phyloP scores from a whole-genome alignment of 2,113 vertebrate genomes.

The Semnornis frantzii region DNA sequence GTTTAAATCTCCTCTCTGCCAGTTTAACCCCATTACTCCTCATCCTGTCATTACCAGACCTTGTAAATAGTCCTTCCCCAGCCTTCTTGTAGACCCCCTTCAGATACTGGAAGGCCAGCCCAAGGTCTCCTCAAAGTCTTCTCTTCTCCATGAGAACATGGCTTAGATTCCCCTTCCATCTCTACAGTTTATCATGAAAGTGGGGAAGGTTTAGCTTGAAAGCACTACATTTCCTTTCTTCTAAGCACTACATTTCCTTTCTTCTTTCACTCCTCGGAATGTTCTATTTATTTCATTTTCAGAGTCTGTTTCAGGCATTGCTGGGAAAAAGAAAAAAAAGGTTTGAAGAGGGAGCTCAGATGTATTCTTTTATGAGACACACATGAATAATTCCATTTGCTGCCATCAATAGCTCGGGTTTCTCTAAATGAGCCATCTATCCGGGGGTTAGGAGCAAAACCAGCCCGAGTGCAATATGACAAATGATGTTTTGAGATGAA shows the following conservation, averaged over 20 bases:
- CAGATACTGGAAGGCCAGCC: too few species aligned
- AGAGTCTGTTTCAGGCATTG: neutral
- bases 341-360: conserved; percentile 31
- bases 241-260: neutral
- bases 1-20: too few species aligned
- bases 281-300: conserved; percentile 28
- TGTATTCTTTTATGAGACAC: conserved; percentile 28
- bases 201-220: conserved; percentile 6
- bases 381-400: conserved; percentile 64
- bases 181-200: neutral
- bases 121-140: too few species aligned
- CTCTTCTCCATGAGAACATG: neutral
- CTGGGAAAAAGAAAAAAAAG: neutral
- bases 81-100: too few species aligned
- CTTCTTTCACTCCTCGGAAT: neutral
- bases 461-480: neutral
- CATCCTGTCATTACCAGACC: too few species aligned
- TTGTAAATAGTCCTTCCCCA: too few species aligned
- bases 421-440: conserved; percentile 43
- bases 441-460: neutral
- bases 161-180: neutral
- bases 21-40: too few species aligned
- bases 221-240: neutral
- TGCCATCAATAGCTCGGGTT: conserved; percentile 33
- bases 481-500: conserved; percentile 31